Base-by-base conservation (phyloP, 1,140 invertebrate genomes). In the Trissolcus basalis region DNA sequence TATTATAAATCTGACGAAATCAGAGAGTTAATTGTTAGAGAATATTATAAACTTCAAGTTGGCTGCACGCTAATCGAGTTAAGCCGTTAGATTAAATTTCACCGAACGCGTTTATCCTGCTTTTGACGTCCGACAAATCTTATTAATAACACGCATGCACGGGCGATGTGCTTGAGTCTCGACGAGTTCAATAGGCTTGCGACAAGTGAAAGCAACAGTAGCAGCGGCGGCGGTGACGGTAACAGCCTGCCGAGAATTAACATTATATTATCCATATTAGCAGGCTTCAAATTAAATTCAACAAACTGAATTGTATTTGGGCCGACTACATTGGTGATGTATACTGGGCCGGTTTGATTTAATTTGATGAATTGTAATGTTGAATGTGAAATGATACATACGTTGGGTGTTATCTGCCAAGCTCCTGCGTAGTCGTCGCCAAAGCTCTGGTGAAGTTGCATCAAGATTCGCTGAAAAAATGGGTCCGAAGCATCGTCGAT, bases 341-440 rank as follows among this genome's bases (percentile, higher is more conserved):
- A n/a, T n/a, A n/a, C n/a, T n/a, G n/a, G n/a, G n/a, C n/a, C n/a
- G n/a, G n/a, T n/a, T n/a, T n/a, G n/a, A n/a, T n/a, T n/a, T n/a
- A n/a, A n/a, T n/a, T n/a, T n/a, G n/a, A n/a, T n/a, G n/a, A n/a
- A n/a, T n/a, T n/a, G n/a, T n/a, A n/a, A n/a, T n/a, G n/a, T n/a
- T n/a, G n/a, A n/a, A n/a, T n/a, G n/a, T n/a, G n/a, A 39, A 44
- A n/a, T 33, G 5, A 56, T 43, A 53, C 79, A 51, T 78, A 86
- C 84, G 43, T 86, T 86, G 0, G 83, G 82, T 54, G 79, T 47
- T 10, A 78, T 83, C 67, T 85, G 83, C 83, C 83, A 84, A 2
- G 83, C 83, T 12, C 82, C 83, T 0, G 82, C 83, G n/a, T 82
- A 82, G 59, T 85, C 83, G 3, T 82, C 85, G 0, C 84, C 84